Evolutionary conservation across 2,888 invertebrate species (phyloP), one percentile per base, ranked within the genome.

Genomic region (Drosophila pegasa): DNA sequence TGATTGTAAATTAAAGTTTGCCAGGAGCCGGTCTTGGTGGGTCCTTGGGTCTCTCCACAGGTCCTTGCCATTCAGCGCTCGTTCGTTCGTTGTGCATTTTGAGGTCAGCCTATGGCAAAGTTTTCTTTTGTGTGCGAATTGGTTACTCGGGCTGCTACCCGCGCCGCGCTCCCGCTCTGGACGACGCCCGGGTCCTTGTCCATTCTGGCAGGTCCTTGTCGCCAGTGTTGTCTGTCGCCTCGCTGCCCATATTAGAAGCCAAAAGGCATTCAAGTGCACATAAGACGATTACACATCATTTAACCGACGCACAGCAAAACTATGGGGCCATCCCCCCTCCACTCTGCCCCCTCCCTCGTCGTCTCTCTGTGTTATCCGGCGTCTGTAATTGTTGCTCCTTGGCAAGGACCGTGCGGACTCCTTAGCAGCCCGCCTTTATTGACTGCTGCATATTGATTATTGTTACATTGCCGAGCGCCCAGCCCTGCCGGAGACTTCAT

Each of bases 221-320:
- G 79, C 61, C 65, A 73, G 72, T 71, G 61, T 78, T 78, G 71
- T 69, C 75, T 71, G 71, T 65, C 79, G 71, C 60, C 75, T 65
- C 56, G 75, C 68, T 72, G 76, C 70, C 75, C 87, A 79, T 88
- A 89, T 90, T 90, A 88, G 88, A 85, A 89, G 89, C 83, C 87
- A 89, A 89, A 89, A 90, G 90, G 91, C 91, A 90, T 90, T 90
- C 87, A 82, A 89, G 89, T 89, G 90, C 86, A 82, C 87, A 86
- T 90, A 90, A 90, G 91, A 91, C 90, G 90, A 90, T 90, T 90
- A 91, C 90, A 91, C 90, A 90, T 90, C 90, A 90, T 90, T 90
- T 90, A 90, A 90, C 90, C 83, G 91, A 84, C 88, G 87, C 74
- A 75, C 78, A 76, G 69, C 74, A 80, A 76, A 88, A 80, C 87